Evolutionary conservation across 1,140 invertebrate species (phyloP), one percentile per base, ranked within the genome.

Genomic region (Parapsyche elsis): DNA sequence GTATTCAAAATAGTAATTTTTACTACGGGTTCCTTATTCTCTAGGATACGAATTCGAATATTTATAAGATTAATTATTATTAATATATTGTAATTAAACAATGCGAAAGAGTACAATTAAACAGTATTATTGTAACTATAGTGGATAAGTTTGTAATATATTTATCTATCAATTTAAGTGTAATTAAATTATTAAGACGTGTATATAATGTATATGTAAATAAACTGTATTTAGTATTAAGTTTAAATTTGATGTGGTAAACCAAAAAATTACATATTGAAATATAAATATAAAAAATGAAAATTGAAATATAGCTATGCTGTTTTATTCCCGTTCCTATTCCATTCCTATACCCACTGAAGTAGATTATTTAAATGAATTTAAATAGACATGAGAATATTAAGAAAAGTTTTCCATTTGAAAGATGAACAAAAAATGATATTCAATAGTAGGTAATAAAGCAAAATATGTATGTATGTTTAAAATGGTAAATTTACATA

Each of bases 211-310:
- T 21, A 57, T 57, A 57, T 67, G 5, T 67, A 67, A 67, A 67
- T 67, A 67, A 67, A 23, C 21, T 67, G 24, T 67, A 67, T 10
- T 67, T 23, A 38, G 24, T 23, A 23, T 30, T 71, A 71, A 38
- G 38, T 61, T 23, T 71, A 73, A 38, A 46, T 73, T 73, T 46
- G 44, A 73, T 73, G 71, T 73, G 45, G 71, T 73, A 21, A 73
- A 73, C 38, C 71, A 45, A 73, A 73, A 71, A 46, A 44, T 44
- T 10, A 71, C 26, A 30, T 71, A 71, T 71, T n/a, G 14, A 21
- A 73, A 73, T 19, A 73, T 73, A 73, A 73, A 73, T 16, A n/a
- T 46, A 46, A 46, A 73, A 5, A 45, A 26, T 67, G 2, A 67
- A 67, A 67, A 26, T 2, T 53, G 2, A 67, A 67, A 16, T 67